Base-by-base conservation (phyloP, 2,888 invertebrate species). In the Lasius fuliginosus region DNA sequence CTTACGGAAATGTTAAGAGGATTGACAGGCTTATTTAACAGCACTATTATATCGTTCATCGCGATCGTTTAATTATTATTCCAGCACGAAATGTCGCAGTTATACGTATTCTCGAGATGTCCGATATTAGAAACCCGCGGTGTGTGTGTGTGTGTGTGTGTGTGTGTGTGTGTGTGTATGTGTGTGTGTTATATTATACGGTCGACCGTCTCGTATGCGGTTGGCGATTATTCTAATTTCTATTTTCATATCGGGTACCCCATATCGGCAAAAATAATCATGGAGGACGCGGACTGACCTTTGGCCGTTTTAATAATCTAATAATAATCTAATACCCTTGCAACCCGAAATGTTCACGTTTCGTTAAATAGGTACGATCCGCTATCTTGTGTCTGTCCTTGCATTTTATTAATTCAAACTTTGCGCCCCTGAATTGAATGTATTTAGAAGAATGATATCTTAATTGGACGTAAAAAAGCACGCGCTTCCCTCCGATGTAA, bases 201-300 rank as follows among this genome's bases (percentile, higher is more conserved):
- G 23, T 76, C 65, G 27, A 15, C 27, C 53, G 40, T 30, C 36
- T 49, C 46, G 36, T 8, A 18, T 15, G 15, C 3, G 15, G 12
- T 6, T 4, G 11, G n/a, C 15, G 73, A 85, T 75, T 68, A 77
- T 84, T 79, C 46, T 64, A 60, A 36, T 74, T 62, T 85, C 85
- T 88, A 89, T 86, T 89, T 88, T 86, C n/a, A 88, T 86, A 83
- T 79, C 82, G 67, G 18, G 76, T 81, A 82, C 86, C 73, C 74
- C 62, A 49, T 36, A 36, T 65, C 79, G 82, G 69, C 79, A 84
- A 82, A 82, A 89, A 89, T 86, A 82, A 71, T 73, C 64, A 71
- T 56, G 89, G 85, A 89, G 89, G 89, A 85, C 86, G 76, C 79
- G 68, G n/a, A 83, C 49, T 71, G 82, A 85, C 84, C 89, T 89